Evolutionary conservation across 2,888 invertebrate genomes (phyloP).

Genomic region (Pimpla rufipes): DNA sequence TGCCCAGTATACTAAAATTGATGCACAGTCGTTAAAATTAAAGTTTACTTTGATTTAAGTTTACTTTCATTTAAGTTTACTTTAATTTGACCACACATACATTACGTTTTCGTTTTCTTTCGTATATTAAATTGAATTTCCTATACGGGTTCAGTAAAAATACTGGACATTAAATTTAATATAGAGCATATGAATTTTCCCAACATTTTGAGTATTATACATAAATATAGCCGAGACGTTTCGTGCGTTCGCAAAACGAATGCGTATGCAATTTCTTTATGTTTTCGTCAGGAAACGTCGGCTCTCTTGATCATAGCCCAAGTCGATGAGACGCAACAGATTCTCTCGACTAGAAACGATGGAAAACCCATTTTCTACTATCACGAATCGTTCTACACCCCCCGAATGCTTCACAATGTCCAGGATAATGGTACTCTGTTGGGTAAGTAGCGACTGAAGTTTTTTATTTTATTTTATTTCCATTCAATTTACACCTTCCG

Average conservation of each 20-base stretch:
- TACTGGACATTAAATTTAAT: too few species aligned
- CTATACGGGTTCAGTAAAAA: too few species aligned
- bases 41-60: too few species aligned
- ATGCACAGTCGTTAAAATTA: too few species aligned
- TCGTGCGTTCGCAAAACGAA: background rate
- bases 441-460: conserved; percentile 13
- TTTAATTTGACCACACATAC: too few species aligned
- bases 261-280: background rate
- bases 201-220: too few species aligned
- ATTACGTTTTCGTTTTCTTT: too few species aligned
- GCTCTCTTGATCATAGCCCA: conserved; percentile 67
- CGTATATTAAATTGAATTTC: too few species aligned
- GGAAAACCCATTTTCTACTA: conserved; percentile 73
- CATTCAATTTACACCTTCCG: background rate
- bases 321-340: conserved; percentile 72
- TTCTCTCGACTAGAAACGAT: conserved; percentile 54
- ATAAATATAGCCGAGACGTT: background rate
- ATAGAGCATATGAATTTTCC: too few species aligned
- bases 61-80: too few species aligned
- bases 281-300: conserved; percentile 59
- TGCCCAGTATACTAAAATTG: too few species aligned
- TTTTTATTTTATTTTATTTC: background rate
- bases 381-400: conserved; percentile 59
- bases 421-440: background rate
- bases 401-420: conserved; percentile 22